A percentile compares a stretch with the other conserved stretches of the same genome.
These are phyloP conservation scores for Dinomys branickii DNA, from an alignment of 2,113 vertebrate genomes.

Conservation along the genomic window DNA sequence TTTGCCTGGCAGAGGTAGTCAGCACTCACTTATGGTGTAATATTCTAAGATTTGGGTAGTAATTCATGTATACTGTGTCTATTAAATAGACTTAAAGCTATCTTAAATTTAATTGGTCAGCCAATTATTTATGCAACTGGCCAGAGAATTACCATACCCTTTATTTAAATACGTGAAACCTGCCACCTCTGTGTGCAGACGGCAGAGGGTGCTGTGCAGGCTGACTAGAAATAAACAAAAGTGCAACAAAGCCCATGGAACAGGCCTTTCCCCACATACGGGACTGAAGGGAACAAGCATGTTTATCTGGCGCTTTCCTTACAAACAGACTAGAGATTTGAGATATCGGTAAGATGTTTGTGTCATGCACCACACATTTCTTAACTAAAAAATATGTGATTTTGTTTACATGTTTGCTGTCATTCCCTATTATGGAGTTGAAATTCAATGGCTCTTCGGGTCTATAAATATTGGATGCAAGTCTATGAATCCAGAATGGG, in stretches of 20 bases:
- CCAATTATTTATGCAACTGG: constrained; percentile 65
- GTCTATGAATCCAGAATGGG: not conserved
- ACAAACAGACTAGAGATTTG: not conserved
- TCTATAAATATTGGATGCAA: not conserved
- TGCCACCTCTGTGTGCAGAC: not conserved
- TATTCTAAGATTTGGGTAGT: constrained; percentile 56
- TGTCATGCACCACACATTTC: not conserved
- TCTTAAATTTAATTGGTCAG: constrained; percentile 71
- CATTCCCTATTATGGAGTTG: not conserved
- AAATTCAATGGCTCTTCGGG: not conserved
- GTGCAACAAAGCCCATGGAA: not conserved
- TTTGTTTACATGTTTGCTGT: not conserved
- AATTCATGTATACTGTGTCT: constrained; percentile 76
- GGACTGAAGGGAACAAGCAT: not conserved
- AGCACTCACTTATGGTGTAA: constrained; percentile 58
- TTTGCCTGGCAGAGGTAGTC: constrained; percentile 69
- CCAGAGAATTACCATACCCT: constrained; percentile 39
- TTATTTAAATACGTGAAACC: constrained; percentile 24
- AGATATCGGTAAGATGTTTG: not conserved
- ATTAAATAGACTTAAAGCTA: constrained; percentile 78
- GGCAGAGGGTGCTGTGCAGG: not conserved
- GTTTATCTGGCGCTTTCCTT: not conserved
- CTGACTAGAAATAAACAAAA: not conserved
- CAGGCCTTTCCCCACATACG: not conserved
- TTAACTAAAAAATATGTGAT: not conserved